Evolutionary conservation across 1,140 invertebrate species (phyloP).

Genomic region (Phymorhynchus buccinoides): DNA sequence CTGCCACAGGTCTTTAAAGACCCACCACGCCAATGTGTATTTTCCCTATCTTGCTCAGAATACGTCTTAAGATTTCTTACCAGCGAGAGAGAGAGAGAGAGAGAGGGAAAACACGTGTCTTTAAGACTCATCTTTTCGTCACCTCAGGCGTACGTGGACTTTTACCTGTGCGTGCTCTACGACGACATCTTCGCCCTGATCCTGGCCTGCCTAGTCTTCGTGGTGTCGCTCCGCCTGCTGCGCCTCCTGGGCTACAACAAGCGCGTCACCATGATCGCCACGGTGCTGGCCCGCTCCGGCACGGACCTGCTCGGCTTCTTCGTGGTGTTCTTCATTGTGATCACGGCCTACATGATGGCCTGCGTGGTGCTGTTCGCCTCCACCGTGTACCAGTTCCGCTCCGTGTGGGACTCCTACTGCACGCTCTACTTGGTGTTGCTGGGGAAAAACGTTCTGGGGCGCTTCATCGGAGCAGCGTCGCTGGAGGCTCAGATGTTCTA

Average conservation of each 20-base stretch:
- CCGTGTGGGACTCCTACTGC: conserved; percentile 51
- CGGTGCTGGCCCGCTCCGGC: conserved; percentile 44
- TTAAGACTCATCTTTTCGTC: no score
- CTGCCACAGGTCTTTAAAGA: no score
- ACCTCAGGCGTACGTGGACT: conserved; percentile 52
- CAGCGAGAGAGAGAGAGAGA: no score
- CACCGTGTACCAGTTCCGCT: conserved; percentile 53
- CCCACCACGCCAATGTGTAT: no score
- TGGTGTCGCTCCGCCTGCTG: conserved; percentile 55
- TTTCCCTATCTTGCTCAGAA: no score
- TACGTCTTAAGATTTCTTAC: no score
- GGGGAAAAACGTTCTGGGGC: conserved; percentile 54
- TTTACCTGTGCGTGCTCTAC: conserved; percentile 57
- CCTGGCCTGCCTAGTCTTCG: conserved; percentile 51
- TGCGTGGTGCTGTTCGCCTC: conserved; percentile 59
- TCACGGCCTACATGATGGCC: conserved; percentile 58
- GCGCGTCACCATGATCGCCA: conserved; percentile 51
- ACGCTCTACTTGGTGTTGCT: conserved; percentile 57
- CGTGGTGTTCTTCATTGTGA: conserved; percentile 61
- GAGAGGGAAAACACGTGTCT: no score
- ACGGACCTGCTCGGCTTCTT: conserved; percentile 59
- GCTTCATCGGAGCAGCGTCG: conserved; percentile 38
- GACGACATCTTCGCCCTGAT: conserved; percentile 47
- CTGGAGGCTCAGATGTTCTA: conserved; percentile 48
- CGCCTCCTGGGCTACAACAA: conserved; percentile 65